Percentiles rank a stretch among this genome's conserved stretches.
Conservation (phyloP, 2,888 invertebrate species). For the Euproctis similis region DNA sequence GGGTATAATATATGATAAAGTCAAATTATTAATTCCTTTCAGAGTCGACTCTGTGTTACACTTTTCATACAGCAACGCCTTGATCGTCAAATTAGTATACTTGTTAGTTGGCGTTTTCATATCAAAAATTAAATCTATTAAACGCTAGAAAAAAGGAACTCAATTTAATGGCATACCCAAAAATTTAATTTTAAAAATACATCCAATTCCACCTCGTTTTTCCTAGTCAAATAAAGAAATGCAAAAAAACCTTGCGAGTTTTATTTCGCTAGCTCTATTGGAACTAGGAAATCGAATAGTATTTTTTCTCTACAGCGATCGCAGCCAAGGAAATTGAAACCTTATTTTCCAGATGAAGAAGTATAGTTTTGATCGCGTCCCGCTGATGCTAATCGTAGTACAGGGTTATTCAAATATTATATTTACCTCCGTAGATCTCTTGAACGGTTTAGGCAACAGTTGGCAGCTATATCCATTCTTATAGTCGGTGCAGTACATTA, state of each 20-base stretch:
- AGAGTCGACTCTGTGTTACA: constrained; percentile 15
- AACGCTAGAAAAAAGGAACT: constrained; percentile 26
- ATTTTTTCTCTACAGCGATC: too few species aligned
- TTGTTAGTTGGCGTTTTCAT: constrained; percentile 26
- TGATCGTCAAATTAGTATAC: constrained; percentile 16
- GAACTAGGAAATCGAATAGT: too few species aligned
- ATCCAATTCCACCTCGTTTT: too few species aligned
- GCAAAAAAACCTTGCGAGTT: too few species aligned
- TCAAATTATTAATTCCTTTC: background rate
- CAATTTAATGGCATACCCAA: too few species aligned
- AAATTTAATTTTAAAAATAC: background rate
- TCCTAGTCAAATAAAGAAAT: too few species aligned
- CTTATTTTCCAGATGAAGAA: too few species aligned
- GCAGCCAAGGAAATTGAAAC: too few species aligned
- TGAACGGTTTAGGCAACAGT: constrained; percentile 24
- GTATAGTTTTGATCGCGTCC: too few species aligned
- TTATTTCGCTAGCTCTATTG: too few species aligned
- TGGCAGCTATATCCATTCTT: constrained; percentile 25
- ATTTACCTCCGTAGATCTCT: constrained; percentile 23
- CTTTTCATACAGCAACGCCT: constrained; percentile 22
- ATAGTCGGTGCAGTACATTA: constrained; percentile 10
- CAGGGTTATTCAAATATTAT: too few species aligned
- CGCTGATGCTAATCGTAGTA: background rate
- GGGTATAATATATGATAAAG: constrained; percentile 18
- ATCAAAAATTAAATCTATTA: constrained; percentile 25